Evolutionary conservation across 2,888 invertebrate genomes (phyloP).

Genomic region (Cryptops parisi): DNA sequence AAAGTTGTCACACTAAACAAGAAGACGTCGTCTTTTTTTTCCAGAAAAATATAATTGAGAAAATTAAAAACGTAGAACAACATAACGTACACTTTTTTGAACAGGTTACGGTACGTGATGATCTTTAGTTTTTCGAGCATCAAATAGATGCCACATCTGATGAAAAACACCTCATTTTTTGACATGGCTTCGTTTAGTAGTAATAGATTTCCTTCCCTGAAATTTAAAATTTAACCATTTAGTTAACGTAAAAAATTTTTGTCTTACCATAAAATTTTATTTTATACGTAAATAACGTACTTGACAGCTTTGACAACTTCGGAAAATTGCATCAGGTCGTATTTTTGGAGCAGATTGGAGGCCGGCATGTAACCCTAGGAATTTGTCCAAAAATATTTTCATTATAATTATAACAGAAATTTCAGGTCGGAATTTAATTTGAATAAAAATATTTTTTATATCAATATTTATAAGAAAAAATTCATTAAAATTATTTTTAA

Average conservation of each 20-base stretch:
- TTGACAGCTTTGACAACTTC: slow-evolving; percentile 77
- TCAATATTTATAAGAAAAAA: not conserved
- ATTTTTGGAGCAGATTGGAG: slow-evolving; percentile 60
- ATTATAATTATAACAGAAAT: no score
- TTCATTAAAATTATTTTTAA: not conserved
- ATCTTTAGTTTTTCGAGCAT: slow-evolving; percentile 93
- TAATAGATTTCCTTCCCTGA: slow-evolving; percentile 62
- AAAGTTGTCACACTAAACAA: no score
- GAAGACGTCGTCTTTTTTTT: no score
- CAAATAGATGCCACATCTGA: slow-evolving; percentile 90
- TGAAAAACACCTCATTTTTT: slow-evolving; percentile 79
- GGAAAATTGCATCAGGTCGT: slow-evolving; percentile 78
- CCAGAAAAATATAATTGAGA: no score
- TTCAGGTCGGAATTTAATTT: no score
- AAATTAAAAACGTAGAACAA: no score
- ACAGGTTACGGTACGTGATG: slow-evolving; percentile 87
- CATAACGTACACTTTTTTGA: slow-evolving; percentile 78
- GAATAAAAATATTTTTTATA: not conserved
- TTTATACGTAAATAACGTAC: no score
- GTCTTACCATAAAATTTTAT: no score
- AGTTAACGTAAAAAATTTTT: no score
- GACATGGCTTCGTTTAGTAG: slow-evolving; percentile 70
- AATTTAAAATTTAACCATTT: no score
- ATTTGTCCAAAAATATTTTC: not conserved
- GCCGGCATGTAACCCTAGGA: slow-evolving; percentile 79